A percentile compares a stretch with the other conserved stretches of the same genome.
Conservation (phyloP, 1,140 invertebrate species). For the Aporrectodea caliginosa region DNA sequence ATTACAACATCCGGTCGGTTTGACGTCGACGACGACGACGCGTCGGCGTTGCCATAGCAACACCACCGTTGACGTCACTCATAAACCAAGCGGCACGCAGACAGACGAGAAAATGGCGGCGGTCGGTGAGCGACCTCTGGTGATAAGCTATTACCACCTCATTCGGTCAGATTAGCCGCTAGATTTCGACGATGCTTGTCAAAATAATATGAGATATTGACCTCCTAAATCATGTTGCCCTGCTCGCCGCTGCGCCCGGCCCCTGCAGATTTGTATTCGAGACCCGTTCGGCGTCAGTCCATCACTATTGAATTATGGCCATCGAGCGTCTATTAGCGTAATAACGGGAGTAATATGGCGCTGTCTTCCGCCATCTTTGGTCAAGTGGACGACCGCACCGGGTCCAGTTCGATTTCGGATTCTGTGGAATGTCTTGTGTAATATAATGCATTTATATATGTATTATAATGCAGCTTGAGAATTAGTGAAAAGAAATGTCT, state of each 20-base stretch:
- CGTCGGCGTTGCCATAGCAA: too few species aligned
- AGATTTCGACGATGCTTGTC: neutral
- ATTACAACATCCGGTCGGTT: neutral
- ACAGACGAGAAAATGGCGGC: neutral
- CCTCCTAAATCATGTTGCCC: neutral
- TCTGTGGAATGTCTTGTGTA: too few species aligned
- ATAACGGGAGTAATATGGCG: neutral
- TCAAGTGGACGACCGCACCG: neutral
- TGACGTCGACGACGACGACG: neutral
- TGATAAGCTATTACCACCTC: neutral
- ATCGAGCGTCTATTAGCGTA: neutral
- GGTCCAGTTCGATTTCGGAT: too few species aligned
- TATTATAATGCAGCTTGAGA: too few species aligned
- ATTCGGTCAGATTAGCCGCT: neutral
- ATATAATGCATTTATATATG: too few species aligned
- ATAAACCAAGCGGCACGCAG: neutral
- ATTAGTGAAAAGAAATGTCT: too few species aligned
- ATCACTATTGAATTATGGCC: neutral
- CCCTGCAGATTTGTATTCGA: neutral
- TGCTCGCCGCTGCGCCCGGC: neutral
- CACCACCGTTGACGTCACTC: neutral
- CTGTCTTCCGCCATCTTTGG: neutral
- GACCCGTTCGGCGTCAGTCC: neutral
- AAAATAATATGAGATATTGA: conserved; percentile 4
- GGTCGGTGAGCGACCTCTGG: neutral